phyloP scores from a whole-genome alignment of 2,888 invertebrate species.

The Lycophotia porphyrea region DNA sequence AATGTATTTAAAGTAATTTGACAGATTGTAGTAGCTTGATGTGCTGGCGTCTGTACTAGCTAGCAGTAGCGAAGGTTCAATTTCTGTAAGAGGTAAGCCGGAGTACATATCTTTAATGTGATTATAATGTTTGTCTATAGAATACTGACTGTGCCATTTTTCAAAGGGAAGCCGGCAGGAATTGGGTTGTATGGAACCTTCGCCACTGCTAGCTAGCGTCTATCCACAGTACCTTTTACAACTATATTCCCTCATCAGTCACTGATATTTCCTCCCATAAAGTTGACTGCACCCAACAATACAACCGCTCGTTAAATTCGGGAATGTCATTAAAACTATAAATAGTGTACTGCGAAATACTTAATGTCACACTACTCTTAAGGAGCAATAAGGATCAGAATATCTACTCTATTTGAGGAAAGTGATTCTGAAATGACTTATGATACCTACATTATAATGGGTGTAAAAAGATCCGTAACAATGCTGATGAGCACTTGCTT shows the following conservation, averaged over 20 bases:
- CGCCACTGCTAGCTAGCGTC: neutral
- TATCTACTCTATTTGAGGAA: neutral
- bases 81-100: too few relatives aligned
- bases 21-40: too few relatives aligned
- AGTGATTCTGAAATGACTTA: neutral
- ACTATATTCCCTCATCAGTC: constrained; percentile 6
- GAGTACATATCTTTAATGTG: too few relatives aligned
- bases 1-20: too few relatives aligned
- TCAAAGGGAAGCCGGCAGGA: too few relatives aligned
- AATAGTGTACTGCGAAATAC: constrained; percentile 40
- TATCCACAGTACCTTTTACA: constrained; percentile 30
- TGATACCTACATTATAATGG: neutral
- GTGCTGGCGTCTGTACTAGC: too few relatives aligned
- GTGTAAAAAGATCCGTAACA: neutral
- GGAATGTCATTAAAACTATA: constrained; percentile 50
- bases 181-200: too few relatives aligned
- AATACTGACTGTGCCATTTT: too few relatives aligned
- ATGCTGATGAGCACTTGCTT: neutral
- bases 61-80: too few relatives aligned
- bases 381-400: neutral
- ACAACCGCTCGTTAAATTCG: constrained; percentile 31
- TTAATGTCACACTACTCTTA: neutral
- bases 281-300: constrained; percentile 40
- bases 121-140: too few relatives aligned
- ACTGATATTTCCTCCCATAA: constrained; percentile 41